These are phyloP conservation scores for Ceriagrion tenellum DNA, from an alignment of 2,888 invertebrate species.

Conservation along the genomic window DNA sequence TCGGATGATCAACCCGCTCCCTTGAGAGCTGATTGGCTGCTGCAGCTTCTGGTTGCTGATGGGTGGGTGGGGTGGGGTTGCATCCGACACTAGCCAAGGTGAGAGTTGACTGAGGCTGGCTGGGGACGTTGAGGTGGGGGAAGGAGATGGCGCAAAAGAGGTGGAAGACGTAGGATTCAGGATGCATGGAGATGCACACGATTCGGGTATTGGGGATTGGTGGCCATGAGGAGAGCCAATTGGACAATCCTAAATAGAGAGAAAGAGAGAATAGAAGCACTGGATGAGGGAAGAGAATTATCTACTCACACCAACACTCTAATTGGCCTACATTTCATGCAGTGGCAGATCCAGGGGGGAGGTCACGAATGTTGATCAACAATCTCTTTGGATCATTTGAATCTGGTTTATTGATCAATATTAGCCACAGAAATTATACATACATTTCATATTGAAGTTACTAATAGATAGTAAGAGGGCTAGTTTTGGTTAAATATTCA, in stretches of 20 bases:
- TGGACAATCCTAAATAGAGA: slow-evolving; percentile 29
- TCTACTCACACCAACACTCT: slow-evolving; percentile 73
- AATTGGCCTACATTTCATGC: neutral
- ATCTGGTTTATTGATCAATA: neutral
- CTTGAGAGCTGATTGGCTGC: slow-evolving; percentile 78
- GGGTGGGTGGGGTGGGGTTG: slow-evolving; percentile 82
- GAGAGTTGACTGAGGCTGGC: slow-evolving; percentile 80
- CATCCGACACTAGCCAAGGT: slow-evolving; percentile 86
- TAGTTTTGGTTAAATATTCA: too few species aligned
- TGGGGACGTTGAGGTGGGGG: slow-evolving; percentile 25
- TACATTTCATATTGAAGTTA: too few species aligned
- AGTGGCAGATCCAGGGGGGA: slow-evolving; percentile 7
- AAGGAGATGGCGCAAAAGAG: slow-evolving; percentile 24
- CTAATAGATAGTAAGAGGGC: too few species aligned
- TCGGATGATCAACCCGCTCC: slow-evolving; percentile 86
- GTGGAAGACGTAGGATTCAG: slow-evolving; percentile 62
- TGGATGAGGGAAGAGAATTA: slow-evolving; percentile 74
- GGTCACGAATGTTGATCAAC: neutral
- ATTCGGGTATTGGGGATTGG: slow-evolving; percentile 69
- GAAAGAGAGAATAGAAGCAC: slow-evolving; percentile 70
- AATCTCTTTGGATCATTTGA: too few species aligned
- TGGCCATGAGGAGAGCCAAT: slow-evolving; percentile 29
- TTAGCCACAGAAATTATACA: neutral
- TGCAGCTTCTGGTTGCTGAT: slow-evolving; percentile 79
- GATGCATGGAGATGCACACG: slow-evolving; percentile 69